phyloP scores from a whole-genome alignment of 2,113 vertebrate genomes.

The Lutjanus erythropterus region DNA sequence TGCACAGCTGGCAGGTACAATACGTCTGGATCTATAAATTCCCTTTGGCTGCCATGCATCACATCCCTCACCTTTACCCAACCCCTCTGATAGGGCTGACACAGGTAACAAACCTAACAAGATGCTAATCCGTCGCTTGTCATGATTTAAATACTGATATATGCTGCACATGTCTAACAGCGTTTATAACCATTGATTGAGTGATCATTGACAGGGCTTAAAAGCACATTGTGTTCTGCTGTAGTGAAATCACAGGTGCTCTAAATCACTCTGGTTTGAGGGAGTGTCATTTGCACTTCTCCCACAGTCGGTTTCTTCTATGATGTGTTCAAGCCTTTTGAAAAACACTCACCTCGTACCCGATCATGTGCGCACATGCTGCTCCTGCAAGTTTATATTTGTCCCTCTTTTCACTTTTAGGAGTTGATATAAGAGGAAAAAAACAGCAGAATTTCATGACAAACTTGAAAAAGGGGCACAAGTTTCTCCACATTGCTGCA shows the following conservation, averaged over 20 bases:
- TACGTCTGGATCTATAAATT: constrained; percentile 75
- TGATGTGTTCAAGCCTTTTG: constrained; percentile 79
- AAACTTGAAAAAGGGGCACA: constrained; percentile 67
- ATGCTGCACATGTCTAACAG: constrained; percentile 32
- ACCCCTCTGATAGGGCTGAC: constrained; percentile 20
- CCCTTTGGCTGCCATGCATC: constrained; percentile 71
- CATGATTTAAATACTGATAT: constrained; percentile 23
- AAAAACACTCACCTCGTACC: constrained; percentile 76
- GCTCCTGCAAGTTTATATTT: constrained; percentile 81
- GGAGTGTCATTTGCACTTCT: constrained; percentile 71
- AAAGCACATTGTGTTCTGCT: constrained; percentile 48
- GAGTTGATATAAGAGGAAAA: constrained; percentile 75
- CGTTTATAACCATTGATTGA: constrained; percentile 26
- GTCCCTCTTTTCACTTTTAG: constrained; percentile 77
- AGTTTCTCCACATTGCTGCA: constrained; percentile 59
- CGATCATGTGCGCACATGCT: constrained; percentile 80
- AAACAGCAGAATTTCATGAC: constrained; percentile 62
- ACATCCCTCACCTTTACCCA: constrained; percentile 62
- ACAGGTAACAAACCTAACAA: constrained; percentile 35
- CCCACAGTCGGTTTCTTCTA: constrained; percentile 59
- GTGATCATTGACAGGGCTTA: constrained; percentile 44
- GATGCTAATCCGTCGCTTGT: constrained; percentile 20
- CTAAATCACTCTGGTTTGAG: constrained; percentile 70
- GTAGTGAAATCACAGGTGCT: constrained; percentile 70
- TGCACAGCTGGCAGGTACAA: constrained; percentile 80